A percentile compares a stretch with the other conserved stretches of the same genome.
These are phyloP conservation scores for Globia sparganii DNA, from an alignment of 2,888 invertebrate genomes.

Conservation along the genomic window DNA sequence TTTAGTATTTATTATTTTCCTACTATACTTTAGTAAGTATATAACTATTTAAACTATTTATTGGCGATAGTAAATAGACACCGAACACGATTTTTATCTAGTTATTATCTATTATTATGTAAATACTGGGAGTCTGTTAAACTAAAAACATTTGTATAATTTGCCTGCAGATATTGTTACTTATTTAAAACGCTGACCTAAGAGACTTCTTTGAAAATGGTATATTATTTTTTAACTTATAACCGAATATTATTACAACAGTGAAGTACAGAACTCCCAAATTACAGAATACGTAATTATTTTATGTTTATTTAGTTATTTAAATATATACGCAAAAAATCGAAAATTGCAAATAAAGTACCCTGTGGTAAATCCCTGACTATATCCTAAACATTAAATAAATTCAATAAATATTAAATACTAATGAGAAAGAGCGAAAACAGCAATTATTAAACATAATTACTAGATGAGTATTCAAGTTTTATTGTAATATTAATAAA, in stretches of 20 bases:
- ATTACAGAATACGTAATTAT: not conserved
- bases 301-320: not conserved
- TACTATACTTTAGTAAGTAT: slow-evolving; percentile 15
- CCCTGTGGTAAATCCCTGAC: slow-evolving; percentile 63
- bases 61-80: slow-evolving; percentile 56
- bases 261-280: slow-evolving; percentile 19
- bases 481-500: slow-evolving; percentile 4
- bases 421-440: slow-evolving; percentile 42
- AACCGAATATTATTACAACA: not conserved
- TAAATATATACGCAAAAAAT: slow-evolving; percentile 42
- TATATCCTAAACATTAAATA: slow-evolving; percentile 30
- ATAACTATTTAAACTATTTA: slow-evolving; percentile 9
- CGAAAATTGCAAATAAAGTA: slow-evolving; percentile 63
- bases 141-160: slow-evolving; percentile 1
- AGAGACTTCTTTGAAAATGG: not conserved
- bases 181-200: not conserved
- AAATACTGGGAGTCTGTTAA: slow-evolving; percentile 26
- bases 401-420: slow-evolving; percentile 13
- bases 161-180: slow-evolving; percentile 3
- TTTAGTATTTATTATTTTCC: slow-evolving; percentile 18
- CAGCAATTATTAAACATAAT: slow-evolving; percentile 4
- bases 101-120: slow-evolving; percentile 5
- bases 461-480: slow-evolving; percentile 60
- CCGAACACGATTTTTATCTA: slow-evolving; percentile 56
- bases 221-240: not conserved